Evolutionary conservation across 2,113 vertebrate genomes (phyloP), one percentile per base, ranked within the genome.

Genomic region (Electrona antarctica): DNA sequence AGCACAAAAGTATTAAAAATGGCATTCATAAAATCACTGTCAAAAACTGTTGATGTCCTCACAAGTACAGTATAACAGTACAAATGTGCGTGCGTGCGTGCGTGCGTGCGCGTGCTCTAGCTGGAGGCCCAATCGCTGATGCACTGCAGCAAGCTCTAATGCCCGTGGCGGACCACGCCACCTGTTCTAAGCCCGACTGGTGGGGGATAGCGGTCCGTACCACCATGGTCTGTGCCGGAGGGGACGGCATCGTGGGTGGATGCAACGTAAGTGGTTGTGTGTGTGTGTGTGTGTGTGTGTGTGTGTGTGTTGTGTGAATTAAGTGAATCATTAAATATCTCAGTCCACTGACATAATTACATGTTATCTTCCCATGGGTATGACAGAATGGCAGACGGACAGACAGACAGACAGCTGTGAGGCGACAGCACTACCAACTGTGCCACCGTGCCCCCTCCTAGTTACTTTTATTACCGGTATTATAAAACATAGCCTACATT

Each of bases 121-220:
- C 93, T 66, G 91, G 91, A 71, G 93, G 94, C 56, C 90, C 94
- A 76, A 92, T 94, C 8, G 87, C 94, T 78, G 94, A 95, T 62
- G 92, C 84, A 57, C 89, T 94, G 80, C 94, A 95, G 88, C 94
- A 95, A 87, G 94, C 92, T 73, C 85, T 93, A 85, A 91, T 95
- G 93, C 94, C 93, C n/a, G 91, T 92, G 71, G 93, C 91, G 28
- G 93, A 94, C 82, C 85, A 93, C 0, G 82, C 85, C 76, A 94
- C 91, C 84, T 95, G 94, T 86, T 84, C 92, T 66, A 57, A 91
- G 87, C 61, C 70, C 46, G 92, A 93, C 91, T 94, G 94, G 94
- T 95, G 94, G 94, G 92, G 93, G n/a, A 4, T 85, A 6, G 72
- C 75, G 52, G 8, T 94, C 72, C 93, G 88, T 76, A 77, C 78